Base-by-base conservation (phyloP, 2,797 vertebrate genomes). In the Sebastes matsubarae region DNA sequence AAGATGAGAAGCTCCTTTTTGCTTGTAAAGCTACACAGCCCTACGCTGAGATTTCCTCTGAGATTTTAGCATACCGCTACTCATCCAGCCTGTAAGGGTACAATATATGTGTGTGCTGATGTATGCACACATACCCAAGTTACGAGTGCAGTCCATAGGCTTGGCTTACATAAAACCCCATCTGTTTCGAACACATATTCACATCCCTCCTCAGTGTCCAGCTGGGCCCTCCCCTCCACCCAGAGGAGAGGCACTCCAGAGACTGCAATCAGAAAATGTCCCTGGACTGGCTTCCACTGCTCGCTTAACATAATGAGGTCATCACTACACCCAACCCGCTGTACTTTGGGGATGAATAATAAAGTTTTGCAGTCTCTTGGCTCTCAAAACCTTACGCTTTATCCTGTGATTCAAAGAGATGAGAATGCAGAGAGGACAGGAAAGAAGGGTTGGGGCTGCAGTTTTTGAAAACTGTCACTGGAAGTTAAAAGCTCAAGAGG, bases 251-350 rank as follows among this genome's bases (percentile, higher is more conserved):
- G 68, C 72, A 84, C 77, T 88, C 81, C 57, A 73, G 87, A 86
- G 84, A 90, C 69, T 42, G 64, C 78, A 86, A 86, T 87, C 65
- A 86, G 52, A 83, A 88, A 78, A 85, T 87, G 78, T 90, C 77
- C 77, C 83, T 81, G 68, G 36, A 77, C 76, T 74, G 66, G 75
- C 63, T 87, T 84, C 69, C 46, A 69, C 55, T 2, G 24, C 72
- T 79, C 81, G 78, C 66, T 83, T 82, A 82, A 90, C 77, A 84
- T 88, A 92, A 92, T 86, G 79, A 92, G 89, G 85, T 86, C 89
- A 93, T 88, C 59, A 70, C 73, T 81, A 77, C 68, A 84, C 77
- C 64, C 77, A 90, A 78, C 75, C 70, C 4, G 20, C 74, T 86
- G 65, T 79, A 76, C 77, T 90, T 76, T 82, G 25, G 75, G 54